A percentile compares a stretch with the other conserved stretches of the same genome.
phyloP scores from a whole-genome alignment of 2,888 invertebrate species.

The Ophioninae sp. region DNA sequence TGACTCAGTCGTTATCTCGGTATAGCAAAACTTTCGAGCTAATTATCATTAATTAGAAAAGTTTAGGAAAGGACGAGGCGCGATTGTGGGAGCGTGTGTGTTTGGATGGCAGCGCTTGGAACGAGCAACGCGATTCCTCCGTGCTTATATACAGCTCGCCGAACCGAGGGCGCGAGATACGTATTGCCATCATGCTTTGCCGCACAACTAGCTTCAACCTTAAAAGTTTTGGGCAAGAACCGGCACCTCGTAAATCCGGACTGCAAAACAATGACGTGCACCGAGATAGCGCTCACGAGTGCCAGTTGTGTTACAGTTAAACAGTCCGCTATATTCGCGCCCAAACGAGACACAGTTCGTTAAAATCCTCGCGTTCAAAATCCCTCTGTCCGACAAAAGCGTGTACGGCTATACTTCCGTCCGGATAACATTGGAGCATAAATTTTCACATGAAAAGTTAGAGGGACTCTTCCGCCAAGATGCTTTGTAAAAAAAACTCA shows the following conservation, averaged over 20 bases:
- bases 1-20: conserved; percentile 75
- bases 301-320: conserved; percentile 52
- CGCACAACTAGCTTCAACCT: conserved; percentile 55
- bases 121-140: conserved; percentile 53
- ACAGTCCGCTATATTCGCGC: not conserved
- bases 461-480: too few relatives aligned
- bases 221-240: conserved; percentile 70
- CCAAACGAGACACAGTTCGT: conserved; percentile 3
- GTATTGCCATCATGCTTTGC: conserved; percentile 38
- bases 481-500: too few relatives aligned
- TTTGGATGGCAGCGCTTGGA: conserved; percentile 46
- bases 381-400: too few relatives aligned
- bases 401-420: too few relatives aligned
- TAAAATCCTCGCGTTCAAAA: not conserved
- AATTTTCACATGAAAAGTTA: too few relatives aligned
- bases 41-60: conserved; percentile 81
- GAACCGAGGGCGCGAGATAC: conserved; percentile 30
- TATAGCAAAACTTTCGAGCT: conserved; percentile 71
- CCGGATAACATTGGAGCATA: too few relatives aligned
- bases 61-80: conserved; percentile 66
- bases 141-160: not conserved
- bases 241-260: conserved; percentile 64
- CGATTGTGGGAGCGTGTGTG: conserved; percentile 20
- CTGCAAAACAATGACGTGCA: conserved; percentile 68
- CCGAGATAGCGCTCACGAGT: conserved; percentile 20